Base-by-base conservation (phyloP, 1,140 invertebrate species). In the Hesperophylax magnus region DNA sequence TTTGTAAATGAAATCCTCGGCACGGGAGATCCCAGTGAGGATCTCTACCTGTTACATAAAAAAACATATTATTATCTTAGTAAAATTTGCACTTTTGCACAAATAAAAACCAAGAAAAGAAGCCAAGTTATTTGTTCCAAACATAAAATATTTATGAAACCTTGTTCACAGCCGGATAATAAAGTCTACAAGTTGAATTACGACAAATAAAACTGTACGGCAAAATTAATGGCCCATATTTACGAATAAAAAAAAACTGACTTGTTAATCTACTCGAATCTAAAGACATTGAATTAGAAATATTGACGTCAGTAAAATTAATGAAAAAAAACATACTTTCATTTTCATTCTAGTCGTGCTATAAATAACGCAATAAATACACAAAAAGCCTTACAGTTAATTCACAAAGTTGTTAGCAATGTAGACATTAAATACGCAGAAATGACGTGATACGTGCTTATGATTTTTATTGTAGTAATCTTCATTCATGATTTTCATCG, bases 331-430 rank as follows among this genome's bases (percentile, higher is more conserved):
- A 69, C 18, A 20, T 17, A 69, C 34, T 69, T 20, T 69, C 65
- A 52, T 18, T 69, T 69, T 69, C 65, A 34, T 39, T 47, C 20
- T 24, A 24, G 58, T 52, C 34, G 65, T 69, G 31, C 65, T 69
- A 69, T 69, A 69, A 24, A 31, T 34, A 65, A 22, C 8, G 6
- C 9, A 15, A 61, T 61, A 24, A 61, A 22, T 24, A 24, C 11
- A 61, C 24, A 61, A 61, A 61, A 61, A 5, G 8, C 58, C 20
- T 61, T 61, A 61, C 58, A 61, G 34, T 39, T 39, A 39, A 39
- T 39, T 39, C 7, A 8, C 34, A 39, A 39, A 8, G 34, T 9
- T 39, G 34, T 39, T 31, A 9, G 34, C 34, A 4, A 9, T 39
- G 7, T 39, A 39, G 34, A 39, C 34, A 39, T 39, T 39, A 39